Base-by-base conservation (phyloP, 2,888 invertebrate species). In the Rotaria sp. region DNA sequence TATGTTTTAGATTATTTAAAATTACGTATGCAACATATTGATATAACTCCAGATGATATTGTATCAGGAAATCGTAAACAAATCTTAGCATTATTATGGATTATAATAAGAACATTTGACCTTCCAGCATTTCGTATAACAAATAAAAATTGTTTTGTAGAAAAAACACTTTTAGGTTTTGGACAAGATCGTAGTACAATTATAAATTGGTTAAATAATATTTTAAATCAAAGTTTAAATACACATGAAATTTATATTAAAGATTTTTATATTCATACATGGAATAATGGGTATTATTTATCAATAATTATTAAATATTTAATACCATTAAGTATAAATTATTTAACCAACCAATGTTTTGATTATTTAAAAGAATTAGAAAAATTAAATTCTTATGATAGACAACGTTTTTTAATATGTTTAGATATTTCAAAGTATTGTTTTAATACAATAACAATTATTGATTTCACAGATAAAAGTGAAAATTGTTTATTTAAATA, bases 211-310 rank as follows among this genome's bases (percentile, higher is more conserved):
- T 80, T 80, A n/a, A 80, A 80, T 45, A 45, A 45, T 26, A 80
- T 80, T 26, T 45, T 80, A 26, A 80, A 80, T 80, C 41, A 80
- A 7, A 80, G 41, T 45, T 45, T 80, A 41, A 45, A 45, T 45
- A 45, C 80, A 2, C 38, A 26, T 26, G n/a, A 80, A 45, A 45
- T 45, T 13, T 45, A 80, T 80, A 45, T 80, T 11, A 80, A 45
- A 45, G 80, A 80, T 80, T 80, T 80, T 80, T 45, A n/a, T 80
- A 2, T 45, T 4, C 15, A 80, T n/a, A 80, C 80, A 80, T 80
- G 80, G 80, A 45, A n/a, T 26, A n/a, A 80, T 80, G 80, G 80
- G 11, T 80, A 80, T 80, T 80, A 80, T 80, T 80, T 80, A 45
- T 45, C 45, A n/a, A n/a, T 45, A 13, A 45, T 80, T n/a, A 45